Percentiles rank a stretch among this genome's conserved stretches.
These are phyloP conservation scores for Eugnorisma glareosa DNA, from an alignment of 2,888 invertebrate species.

Conservation along the genomic window DNA sequence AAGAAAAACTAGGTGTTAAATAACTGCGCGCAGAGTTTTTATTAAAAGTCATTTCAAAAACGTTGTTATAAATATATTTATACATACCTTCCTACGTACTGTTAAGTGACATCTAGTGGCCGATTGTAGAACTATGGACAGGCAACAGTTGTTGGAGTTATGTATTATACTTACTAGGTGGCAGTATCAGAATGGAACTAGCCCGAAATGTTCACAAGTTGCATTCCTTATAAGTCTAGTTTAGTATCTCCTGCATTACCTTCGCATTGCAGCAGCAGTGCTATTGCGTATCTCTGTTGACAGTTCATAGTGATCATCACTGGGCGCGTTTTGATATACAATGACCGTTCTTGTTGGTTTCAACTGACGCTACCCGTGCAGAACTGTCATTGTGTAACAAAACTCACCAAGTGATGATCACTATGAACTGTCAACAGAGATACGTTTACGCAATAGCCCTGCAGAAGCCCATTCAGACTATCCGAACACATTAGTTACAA, in stretches of 20 bases:
- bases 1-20: slow-evolving; percentile 41
- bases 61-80: slow-evolving; percentile 41
- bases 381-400: no score
- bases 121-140: slow-evolving; percentile 15
- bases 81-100: background rate
- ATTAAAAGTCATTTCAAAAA: slow-evolving; percentile 45
- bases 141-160: background rate
- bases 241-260: background rate
- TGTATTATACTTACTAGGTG: slow-evolving; percentile 25
- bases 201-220: background rate
- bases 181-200: background rate
- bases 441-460: no score
- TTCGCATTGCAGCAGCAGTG: no score
- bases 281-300: no score
- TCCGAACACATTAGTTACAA: background rate
- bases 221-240: background rate
- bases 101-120: slow-evolving; percentile 54
- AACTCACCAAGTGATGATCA: no score
- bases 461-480: background rate
- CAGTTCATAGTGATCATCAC: no score
- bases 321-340: no score
- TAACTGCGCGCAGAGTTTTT: slow-evolving; percentile 74
- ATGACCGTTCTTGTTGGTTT: no score
- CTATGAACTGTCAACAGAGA: no score
- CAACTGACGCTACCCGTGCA: no score